Conservation (phyloP, 2,797 vertebrate genomes). For the Calcarius lapponicus region DNA sequence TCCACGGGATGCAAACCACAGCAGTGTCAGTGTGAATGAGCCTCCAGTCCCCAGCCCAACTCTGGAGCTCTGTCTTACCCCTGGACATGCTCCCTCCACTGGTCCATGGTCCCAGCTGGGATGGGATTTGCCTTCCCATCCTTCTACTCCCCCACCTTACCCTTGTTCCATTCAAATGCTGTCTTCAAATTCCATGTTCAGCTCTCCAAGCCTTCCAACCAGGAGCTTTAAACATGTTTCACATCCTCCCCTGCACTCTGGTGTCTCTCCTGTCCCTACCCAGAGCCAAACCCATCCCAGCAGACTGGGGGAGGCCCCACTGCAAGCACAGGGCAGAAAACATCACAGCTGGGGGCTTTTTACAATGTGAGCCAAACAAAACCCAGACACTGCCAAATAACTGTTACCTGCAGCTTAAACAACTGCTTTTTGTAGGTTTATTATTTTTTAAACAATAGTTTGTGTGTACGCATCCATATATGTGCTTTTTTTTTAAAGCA, state of each 20-base stretch:
- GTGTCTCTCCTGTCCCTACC: not conserved
- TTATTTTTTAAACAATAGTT: not conserved
- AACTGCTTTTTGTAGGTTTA: not conserved
- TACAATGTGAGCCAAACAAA: not conserved
- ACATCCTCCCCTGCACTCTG: not conserved
- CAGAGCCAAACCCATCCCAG: fast-evolving
- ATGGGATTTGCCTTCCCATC: not conserved
- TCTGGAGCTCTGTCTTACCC: not conserved
- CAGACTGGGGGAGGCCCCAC: not conserved
- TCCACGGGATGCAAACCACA: not conserved
- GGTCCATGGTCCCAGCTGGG: not conserved
- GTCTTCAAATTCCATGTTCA: not conserved
- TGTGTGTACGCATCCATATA: not conserved
- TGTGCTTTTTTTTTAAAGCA: not conserved
- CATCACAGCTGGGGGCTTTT: not conserved
- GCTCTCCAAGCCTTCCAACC: not conserved
- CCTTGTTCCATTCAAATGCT: not conserved
- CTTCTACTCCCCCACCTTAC: not conserved
- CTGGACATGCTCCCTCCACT: not conserved
- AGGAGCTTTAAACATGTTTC: not conserved
- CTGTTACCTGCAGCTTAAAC: not conserved
- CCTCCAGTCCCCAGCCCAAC: not conserved
- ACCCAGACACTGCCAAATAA: not conserved
- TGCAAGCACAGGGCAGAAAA: not conserved
- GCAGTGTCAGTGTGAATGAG: not conserved